Evolutionary conservation across 2,797 vertebrate genomes (phyloP), one percentile per base, ranked within the genome.

Genomic region (Sebastes dallii): DNA sequence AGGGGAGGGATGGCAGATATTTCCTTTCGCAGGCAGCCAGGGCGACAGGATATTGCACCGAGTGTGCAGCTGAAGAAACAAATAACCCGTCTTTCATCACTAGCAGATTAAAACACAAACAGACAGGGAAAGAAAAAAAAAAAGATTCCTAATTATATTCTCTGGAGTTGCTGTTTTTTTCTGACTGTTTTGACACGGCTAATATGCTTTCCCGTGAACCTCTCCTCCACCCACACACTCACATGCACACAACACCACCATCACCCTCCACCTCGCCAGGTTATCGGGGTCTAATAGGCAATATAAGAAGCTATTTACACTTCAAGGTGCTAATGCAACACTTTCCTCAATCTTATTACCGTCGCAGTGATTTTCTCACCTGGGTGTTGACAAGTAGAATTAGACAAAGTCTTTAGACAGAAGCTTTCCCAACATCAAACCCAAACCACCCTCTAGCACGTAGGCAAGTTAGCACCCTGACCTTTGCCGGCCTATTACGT

Each of bases 251-350:
- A 22, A 14, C 78, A 77, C 12, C 83, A 52, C 42, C 76, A 32
- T 56, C 88, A 62, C 61, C 83, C 73, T 81, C 85, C 85, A 83
- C 86, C 83, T 67, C 12, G 13, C 69, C 85, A 72, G 88, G 90
- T 91, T 82, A 91, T 83, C 86, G 70, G 27, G 89, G 82, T 91
- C 81, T 88, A 91, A 92, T 86, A 91, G 88, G 83, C 85, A 91
- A 92, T 89, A 91, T 58, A 82, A 87, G 88, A 93, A 87, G 90
- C 91, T 90, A 92, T 94, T 94, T 91, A 91, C 92, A 93, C 92
- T 91, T 91, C 80, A 89, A 90, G 93, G 92, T 83, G 93, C 81
- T 93, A 94, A 94, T 95, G 89, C 91, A 93, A 94, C 94, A 94
- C 94, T 91, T 93, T 89, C 83, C 85, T 86, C 90, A 85, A 89